phyloP scores from a whole-genome alignment of 2,113 vertebrate species.

The Colinus virginianus region DNA sequence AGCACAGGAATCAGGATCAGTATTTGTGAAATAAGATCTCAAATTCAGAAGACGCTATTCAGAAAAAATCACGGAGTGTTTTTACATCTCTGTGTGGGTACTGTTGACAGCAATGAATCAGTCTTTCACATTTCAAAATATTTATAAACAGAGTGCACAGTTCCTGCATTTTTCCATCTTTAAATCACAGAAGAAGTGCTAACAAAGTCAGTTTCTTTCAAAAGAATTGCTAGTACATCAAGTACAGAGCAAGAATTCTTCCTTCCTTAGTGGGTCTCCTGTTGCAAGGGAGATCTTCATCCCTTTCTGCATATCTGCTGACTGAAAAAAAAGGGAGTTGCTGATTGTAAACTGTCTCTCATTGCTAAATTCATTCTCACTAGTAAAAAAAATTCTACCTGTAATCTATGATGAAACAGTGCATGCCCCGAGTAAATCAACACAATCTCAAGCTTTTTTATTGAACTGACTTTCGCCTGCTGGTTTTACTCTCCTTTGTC shows the following conservation, averaged over 20 bases:
- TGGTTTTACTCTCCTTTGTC: not conserved
- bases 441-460: not conserved
- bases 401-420: not conserved
- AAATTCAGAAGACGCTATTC: not conserved
- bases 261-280: not conserved
- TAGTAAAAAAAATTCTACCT: not conserved
- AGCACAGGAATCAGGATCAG: not conserved
- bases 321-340: not conserved
- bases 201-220: not conserved
- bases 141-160: not conserved
- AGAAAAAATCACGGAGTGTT: not conserved
- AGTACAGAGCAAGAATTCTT: not conserved
- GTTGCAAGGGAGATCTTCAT: not conserved
- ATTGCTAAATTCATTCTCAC: not conserved
- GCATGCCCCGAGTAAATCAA: not conserved
- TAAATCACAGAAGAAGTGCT: not conserved
- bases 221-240: not conserved
- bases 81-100: not conserved
- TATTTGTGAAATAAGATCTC: not conserved
- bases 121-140: slow-evolving; percentile 8
- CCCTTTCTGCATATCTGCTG: not conserved
- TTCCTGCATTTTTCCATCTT: not conserved
- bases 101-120: not conserved
- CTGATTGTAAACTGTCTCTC: not conserved
- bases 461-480: not conserved